Conservation (phyloP, 2,888 invertebrate species). For the Diogma glabrata region DNA sequence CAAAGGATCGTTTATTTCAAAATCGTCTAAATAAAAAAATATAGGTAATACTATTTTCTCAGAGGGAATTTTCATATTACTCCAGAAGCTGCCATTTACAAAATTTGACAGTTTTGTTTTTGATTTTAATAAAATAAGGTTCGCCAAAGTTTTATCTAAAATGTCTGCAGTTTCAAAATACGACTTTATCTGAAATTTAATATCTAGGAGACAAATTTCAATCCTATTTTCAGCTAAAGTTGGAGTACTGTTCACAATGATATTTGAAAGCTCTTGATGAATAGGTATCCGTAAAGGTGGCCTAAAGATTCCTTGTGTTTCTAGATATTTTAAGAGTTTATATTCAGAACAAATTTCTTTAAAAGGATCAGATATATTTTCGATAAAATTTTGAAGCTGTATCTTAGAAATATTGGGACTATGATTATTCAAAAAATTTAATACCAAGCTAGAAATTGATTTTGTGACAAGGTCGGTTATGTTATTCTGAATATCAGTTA, state of each 20-base stretch:
- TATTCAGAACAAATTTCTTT: not conserved
- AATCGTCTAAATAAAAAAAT: slow-evolving; percentile 2
- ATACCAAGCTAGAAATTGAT: not conserved
- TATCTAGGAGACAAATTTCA: not conserved
- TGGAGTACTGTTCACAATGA: not conserved
- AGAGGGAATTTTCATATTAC: not conserved
- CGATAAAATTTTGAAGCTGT: not conserved
- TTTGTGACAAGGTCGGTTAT: not conserved
- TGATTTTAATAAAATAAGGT: not conserved
- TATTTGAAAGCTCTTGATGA: not conserved
- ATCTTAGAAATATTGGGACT: no score
- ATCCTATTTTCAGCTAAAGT: not conserved
- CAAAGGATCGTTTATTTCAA: not conserved
- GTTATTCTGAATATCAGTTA: not conserved
- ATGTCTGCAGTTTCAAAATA: not conserved
- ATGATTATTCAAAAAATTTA: not conserved
- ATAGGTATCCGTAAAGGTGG: not conserved
- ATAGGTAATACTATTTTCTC: not conserved
- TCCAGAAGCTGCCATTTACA: not conserved
- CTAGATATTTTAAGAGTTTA: not conserved
- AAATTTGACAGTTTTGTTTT: not conserved
- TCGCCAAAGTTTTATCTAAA: not conserved
- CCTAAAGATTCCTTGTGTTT: not conserved
- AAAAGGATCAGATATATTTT: not conserved
- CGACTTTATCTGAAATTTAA: not conserved